Evolutionary conservation across 2,888 invertebrate species (phyloP).

Genomic region (Gastrophysa polygoni): DNA sequence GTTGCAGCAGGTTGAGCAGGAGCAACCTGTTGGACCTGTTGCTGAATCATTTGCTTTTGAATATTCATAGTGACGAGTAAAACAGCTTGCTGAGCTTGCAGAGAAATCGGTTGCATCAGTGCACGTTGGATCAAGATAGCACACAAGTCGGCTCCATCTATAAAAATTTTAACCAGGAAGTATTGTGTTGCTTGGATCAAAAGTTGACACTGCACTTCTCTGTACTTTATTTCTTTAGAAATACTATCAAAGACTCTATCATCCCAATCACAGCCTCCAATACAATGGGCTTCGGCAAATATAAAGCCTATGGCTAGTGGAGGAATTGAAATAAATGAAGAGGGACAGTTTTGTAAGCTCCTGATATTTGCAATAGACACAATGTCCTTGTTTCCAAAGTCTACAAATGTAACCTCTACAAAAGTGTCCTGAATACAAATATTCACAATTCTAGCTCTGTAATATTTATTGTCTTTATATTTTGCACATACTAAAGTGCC

Average conservation of each 20-base stretch:
- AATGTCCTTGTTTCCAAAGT: conserved; percentile 69
- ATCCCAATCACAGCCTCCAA: conserved; percentile 61
- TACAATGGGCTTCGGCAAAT: conserved; percentile 61
- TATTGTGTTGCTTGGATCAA: conserved; percentile 53
- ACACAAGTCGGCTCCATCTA: conserved; percentile 59
- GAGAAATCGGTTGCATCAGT: conserved; percentile 59
- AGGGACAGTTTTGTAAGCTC: conserved; percentile 62
- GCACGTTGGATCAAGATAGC: conserved; percentile 58
- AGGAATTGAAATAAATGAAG: conserved; percentile 56
- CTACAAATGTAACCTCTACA: conserved; percentile 70
- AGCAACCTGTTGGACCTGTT: background rate
- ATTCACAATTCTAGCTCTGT: conserved; percentile 67
- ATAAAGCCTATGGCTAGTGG: conserved; percentile 68
- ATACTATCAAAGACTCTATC: conserved; percentile 55
- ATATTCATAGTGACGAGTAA: conserved; percentile 53
- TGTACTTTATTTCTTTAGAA: conserved; percentile 55
- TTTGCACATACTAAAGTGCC: conserved; percentile 66
- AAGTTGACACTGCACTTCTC: conserved; percentile 52
- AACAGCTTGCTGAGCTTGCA: conserved; percentile 60
- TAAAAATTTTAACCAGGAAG: conserved; percentile 54
- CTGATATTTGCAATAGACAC: conserved; percentile 67
- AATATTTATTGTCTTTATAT: conserved; percentile 70
- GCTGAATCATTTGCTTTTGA: conserved; percentile 49
- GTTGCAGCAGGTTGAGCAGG: background rate
- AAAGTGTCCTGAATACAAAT: conserved; percentile 47